Conservation (phyloP, 2,888 invertebrate genomes). For the Chalcosyrphus nemorum region DNA sequence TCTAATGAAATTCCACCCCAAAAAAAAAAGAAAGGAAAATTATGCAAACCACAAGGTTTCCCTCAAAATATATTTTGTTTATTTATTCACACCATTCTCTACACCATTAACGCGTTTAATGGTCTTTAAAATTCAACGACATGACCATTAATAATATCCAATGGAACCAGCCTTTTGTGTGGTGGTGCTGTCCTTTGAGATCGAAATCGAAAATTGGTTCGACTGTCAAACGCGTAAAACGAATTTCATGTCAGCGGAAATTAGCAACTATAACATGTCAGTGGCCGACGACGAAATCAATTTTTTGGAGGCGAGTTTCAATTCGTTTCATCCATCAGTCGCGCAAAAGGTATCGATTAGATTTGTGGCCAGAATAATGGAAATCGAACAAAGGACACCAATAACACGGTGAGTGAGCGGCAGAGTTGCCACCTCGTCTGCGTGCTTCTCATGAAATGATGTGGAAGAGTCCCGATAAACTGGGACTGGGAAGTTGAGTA, state of each 20-base stretch:
- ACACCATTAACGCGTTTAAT: conserved; percentile 3
- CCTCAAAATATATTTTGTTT: neutral
- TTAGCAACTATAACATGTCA: conserved; percentile 31
- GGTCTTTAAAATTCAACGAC: conserved; percentile 19
- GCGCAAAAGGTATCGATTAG: conserved; percentile 41
- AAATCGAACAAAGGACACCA: conserved; percentile 2
- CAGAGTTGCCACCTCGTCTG: conserved; percentile 1
- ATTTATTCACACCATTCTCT: neutral
- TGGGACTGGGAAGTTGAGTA: neutral
- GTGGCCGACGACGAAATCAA: conserved; percentile 36
- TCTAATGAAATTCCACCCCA: neutral
- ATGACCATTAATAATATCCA: neutral
- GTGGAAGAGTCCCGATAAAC: conserved; percentile 19
- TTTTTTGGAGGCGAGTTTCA: conserved; percentile 32
- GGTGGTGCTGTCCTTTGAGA: neutral
- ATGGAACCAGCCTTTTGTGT: neutral
- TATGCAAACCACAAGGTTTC: neutral
- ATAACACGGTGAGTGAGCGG: neutral
- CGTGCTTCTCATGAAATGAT: conserved; percentile 29
- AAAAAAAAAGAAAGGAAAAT: too few species aligned
- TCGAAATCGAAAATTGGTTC: neutral
- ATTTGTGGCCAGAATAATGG: conserved; percentile 22
- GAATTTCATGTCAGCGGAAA: conserved; percentile 43
- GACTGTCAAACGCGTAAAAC: conserved; percentile 27
- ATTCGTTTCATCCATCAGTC: neutral